phyloP scores from a whole-genome alignment of 2,113 vertebrate species.

The Lophochroa leadbeateri region DNA sequence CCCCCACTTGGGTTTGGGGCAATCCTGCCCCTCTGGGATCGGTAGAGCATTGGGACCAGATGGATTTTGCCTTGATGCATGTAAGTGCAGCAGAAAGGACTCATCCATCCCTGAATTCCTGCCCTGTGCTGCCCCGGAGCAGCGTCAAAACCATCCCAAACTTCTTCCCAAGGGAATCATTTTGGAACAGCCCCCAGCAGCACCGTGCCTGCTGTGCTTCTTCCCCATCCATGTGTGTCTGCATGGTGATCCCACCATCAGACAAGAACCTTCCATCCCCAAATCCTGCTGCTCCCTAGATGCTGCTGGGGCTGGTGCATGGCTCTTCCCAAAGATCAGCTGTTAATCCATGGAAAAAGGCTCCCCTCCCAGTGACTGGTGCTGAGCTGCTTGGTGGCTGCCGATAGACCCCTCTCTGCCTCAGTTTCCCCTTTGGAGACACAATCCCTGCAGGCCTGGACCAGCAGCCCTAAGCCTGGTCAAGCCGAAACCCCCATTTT shows the following conservation, averaged over 20 bases:
- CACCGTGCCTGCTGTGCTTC: not conserved
- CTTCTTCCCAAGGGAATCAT: not conserved
- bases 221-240: not conserved
- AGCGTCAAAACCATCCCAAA: not conserved
- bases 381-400: not conserved
- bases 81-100: not conserved
- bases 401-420: not conserved
- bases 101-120: not conserved
- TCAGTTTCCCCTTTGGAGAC: not conserved
- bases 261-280: not conserved
- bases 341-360: not conserved
- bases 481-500: not conserved
- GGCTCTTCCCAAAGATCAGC: not conserved
- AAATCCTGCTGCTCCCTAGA: not conserved
- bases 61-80: not conserved
- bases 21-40: fast-evolving
- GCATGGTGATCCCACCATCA: not conserved
- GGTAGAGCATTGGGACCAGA: fast-evolving
- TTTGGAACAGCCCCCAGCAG: not conserved
- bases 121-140: not conserved
- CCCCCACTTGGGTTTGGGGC: fast-evolving
- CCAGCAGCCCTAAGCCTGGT: not conserved
- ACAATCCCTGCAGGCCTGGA: not conserved
- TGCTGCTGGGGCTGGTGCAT: not conserved
- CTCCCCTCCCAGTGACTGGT: not conserved